These are phyloP conservation scores for Leptinotarsa undecemlineata DNA, from an alignment of 1,140 invertebrate genomes.

Conservation along the genomic window DNA sequence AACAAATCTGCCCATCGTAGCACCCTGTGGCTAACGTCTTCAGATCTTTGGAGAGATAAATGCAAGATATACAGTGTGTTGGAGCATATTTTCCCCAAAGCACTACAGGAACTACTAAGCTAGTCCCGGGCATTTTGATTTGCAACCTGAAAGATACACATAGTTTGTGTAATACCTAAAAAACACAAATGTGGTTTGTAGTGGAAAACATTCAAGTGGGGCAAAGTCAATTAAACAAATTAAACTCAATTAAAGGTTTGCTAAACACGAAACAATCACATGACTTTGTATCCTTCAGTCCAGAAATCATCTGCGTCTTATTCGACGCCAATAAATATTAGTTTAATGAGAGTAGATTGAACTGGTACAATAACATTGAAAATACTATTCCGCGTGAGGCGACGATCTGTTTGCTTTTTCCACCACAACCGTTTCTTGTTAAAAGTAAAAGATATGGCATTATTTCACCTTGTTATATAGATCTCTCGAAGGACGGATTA, in stretches of 20 bases:
- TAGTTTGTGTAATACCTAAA: constrained; percentile 26
- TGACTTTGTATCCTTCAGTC: constrained; percentile 23
- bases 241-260: constrained; percentile 42
- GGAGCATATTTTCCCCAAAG: constrained; percentile 95
- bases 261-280: constrained; percentile 14
- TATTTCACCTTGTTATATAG: constrained; percentile 8
- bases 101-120: constrained; percentile 94
- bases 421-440: constrained; percentile 6
- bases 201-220: not conserved
- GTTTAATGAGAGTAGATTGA: constrained; percentile 21
- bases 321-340: constrained; percentile 31
- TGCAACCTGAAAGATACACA: constrained; percentile 16
- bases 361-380: constrained; percentile 28
- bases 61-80: constrained; percentile 93
- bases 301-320: constrained; percentile 29
- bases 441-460: too few species aligned
- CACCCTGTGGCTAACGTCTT: constrained; percentile 93
- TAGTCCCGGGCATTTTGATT: constrained; percentile 76
- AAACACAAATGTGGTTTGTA: constrained; percentile 2
- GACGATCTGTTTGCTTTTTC: not conserved
- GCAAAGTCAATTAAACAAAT: constrained; percentile 42
- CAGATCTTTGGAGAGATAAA: constrained; percentile 90
- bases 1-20: constrained; percentile 96
- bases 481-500: constrained; percentile 31
- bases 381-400: not conserved